Conservation (phyloP, 2,888 invertebrate species). For the Heliconius sara region DNA sequence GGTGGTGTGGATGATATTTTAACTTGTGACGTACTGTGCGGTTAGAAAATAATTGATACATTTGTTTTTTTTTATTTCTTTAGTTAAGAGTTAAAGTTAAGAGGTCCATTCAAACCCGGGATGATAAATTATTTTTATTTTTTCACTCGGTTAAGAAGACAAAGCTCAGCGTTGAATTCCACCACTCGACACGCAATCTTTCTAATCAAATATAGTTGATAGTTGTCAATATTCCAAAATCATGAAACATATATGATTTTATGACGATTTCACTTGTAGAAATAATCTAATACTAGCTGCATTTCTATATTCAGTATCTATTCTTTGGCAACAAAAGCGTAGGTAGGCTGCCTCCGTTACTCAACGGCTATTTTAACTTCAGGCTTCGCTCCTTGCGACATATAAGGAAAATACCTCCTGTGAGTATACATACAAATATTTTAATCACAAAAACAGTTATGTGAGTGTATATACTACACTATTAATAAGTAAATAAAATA, state of each 20-base stretch:
- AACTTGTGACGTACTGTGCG: too few relatives aligned
- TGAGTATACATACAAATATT: constrained; percentile 15
- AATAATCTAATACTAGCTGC: not conserved
- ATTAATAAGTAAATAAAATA: not conserved
- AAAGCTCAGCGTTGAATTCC: too few relatives aligned
- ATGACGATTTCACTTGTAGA: not conserved
- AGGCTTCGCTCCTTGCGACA: constrained; percentile 22
- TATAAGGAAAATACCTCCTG: constrained; percentile 14
- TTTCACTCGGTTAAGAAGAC: too few relatives aligned
- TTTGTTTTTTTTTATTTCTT: too few relatives aligned
- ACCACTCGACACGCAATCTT: too few relatives aligned
- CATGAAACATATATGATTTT: not conserved
- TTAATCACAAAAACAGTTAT: not conserved
- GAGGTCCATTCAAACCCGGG: too few relatives aligned
- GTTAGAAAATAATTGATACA: too few relatives aligned
- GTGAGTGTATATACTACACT: too few relatives aligned
- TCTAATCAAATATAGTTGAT: too few relatives aligned
- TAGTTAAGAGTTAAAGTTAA: too few relatives aligned
- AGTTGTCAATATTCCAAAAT: not conserved
- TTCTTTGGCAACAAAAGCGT: constrained; percentile 34
- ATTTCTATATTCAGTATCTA: constrained; percentile 17
- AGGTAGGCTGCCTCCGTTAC: constrained; percentile 37
- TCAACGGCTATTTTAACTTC: constrained; percentile 26
- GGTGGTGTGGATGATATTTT: too few relatives aligned
- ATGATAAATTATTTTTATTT: too few relatives aligned